Evolutionary conservation across 2,113 vertebrate species (phyloP), one percentile per base, ranked within the genome.

Genomic region (Leptocoma aspasia): DNA sequence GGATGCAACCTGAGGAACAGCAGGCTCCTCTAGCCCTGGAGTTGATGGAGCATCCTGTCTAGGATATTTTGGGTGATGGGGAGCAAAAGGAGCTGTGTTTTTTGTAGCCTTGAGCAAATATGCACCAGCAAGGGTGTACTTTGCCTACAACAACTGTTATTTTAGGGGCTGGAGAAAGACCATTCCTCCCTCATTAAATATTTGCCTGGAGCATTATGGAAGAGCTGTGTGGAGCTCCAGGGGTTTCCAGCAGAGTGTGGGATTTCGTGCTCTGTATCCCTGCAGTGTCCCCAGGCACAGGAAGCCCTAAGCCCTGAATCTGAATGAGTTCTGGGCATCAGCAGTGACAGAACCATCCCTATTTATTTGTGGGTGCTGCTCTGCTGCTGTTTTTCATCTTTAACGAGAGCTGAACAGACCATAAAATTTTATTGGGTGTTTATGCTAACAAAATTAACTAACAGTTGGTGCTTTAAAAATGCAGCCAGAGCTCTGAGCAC

Each of bases 381-480:
- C 60, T 11, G n/a, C 63, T 5, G 26, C 75, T 87, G 71, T 87
- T 95, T 95, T 77, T 97, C 87, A 83, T 93, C 61, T 96, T 96
- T 91, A 96, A 95, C 70, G 89, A 96, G 84, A 82, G 71, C 26
- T 94, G 82, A 96, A 87, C 66, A 95, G 45, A 50, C n/a, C 93
- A 82, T 91, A 91, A 96, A 96, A 80, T 95, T 95, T 96, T 96
- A 96, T 91, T 95, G 88, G 56, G 27, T 81, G 73, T 94, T 97
- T 96, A 92, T 71, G 45, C 83, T 96, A 89, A 91, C 86, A 93
- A 95, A 94, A 87, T 92, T 95, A 96, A 93, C 65, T 92, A 95
- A 94, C 86, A 96, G 78, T 90, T 86, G 89, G 66, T 89, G 66
- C 44, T 91, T 96, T 95, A 69, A 93, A 95, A 95, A 76, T 60